Percentiles rank a stretch among this genome's conserved stretches.
These are phyloP conservation scores for Pelusios castaneus DNA, from an alignment of 2,113 vertebrate species.

Conservation along the genomic window DNA sequence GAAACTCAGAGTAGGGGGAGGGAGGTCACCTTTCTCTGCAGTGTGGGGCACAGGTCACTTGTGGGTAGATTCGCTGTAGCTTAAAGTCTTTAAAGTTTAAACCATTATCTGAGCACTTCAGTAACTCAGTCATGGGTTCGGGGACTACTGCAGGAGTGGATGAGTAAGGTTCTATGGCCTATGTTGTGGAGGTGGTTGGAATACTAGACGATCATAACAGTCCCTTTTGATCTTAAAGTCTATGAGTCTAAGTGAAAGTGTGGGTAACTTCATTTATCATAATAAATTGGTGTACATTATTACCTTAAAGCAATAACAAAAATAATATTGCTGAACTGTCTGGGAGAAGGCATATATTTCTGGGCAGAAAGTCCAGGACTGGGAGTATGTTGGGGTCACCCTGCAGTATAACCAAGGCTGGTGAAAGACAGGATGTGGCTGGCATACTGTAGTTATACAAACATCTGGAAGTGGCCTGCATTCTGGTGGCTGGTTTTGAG, in stretches of 20 bases:
- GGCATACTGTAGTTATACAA: background rate
- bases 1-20: too few species aligned
- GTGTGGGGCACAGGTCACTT: too few species aligned
- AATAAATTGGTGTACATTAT: background rate
- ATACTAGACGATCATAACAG: too few species aligned
- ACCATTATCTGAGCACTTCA: too few species aligned
- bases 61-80: too few species aligned
- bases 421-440: background rate
- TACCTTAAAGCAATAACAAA: background rate
- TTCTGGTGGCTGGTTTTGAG: background rate
- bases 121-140: too few species aligned
- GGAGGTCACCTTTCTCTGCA: too few species aligned
- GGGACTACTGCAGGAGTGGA: too few species aligned
- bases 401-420: background rate
- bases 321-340: background rate
- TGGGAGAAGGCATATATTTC: background rate
- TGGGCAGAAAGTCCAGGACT: background rate
- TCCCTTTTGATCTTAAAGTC: too few species aligned
- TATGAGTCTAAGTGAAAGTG: background rate
- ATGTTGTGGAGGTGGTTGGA: too few species aligned
- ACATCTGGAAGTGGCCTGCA: background rate
- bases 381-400: background rate
- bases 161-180: too few species aligned
- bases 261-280: background rate
- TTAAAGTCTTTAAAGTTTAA: too few species aligned